Evolutionary conservation across 2,888 invertebrate genomes (phyloP), one percentile per base, ranked within the genome.

Genomic region (Harpalus rufipes): DNA sequence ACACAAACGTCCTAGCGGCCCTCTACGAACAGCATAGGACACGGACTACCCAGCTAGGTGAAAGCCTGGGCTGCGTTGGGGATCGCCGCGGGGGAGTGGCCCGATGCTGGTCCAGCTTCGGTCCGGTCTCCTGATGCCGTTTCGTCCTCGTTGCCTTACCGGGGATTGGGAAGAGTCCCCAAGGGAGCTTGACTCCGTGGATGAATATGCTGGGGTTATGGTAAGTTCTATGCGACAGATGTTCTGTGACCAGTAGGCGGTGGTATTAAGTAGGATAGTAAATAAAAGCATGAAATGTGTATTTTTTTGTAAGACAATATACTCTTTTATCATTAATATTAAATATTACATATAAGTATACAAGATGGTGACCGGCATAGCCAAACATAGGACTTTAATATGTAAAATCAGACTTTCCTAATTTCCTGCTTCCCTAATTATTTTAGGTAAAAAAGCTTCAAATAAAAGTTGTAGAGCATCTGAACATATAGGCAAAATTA

Each of bases 21-120:
- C 74, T 74, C 51, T 74, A 74, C 74, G 74, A 74, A 0, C 74
- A 74, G 74, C 12, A 74, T 44, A 74, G 8, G 51, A 74, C 39
- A 18, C 21, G 18, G 44, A 74, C 14, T 21, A 74, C 74, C 74
- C 41, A 74, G 74, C 41, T 72, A 72, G 72, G 51, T 7, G 74
- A 51, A 74, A 74, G 44, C 74, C 74, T 44, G 74, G 74, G 74
- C 7, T 51, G 16, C 51, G 74, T 74, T 18, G 74, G 1, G 0
- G 25, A 7, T 5, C 4, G 61, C 61, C 10, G 61, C 1, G 3
- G 7, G 44, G 44, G 10, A 12, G 44, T 51, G 44, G 44, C 2
- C 44, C 44, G 10, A 51, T 4, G 6, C 18, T 16, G 61, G 18
- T 21, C 3, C 21, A 21, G 21, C 21, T 21, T 21, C 21, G 21